These are phyloP conservation scores for Scaptomyza polygonia DNA, from an alignment of 2,888 invertebrate species.

Conservation along the genomic window DNA sequence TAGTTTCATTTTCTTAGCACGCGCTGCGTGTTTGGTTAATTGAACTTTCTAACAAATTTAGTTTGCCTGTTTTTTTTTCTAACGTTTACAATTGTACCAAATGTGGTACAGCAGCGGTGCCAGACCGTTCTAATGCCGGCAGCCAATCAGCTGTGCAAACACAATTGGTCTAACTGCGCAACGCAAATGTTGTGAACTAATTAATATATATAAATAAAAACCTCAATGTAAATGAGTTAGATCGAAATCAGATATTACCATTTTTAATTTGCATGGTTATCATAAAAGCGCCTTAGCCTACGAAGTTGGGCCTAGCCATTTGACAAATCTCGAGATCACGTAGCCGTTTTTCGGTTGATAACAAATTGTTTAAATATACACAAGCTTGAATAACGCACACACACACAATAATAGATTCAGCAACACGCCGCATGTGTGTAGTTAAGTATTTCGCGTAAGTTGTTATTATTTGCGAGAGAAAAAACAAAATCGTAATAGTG, in stretches of 20 bases:
- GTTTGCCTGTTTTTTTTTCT: not conserved
- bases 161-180: not conserved
- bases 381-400: not conserved
- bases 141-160: slow-evolving; percentile 23
- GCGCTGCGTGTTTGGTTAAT: not conserved
- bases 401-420: not conserved
- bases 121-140: not conserved
- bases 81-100: not conserved
- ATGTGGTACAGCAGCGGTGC: slow-evolving; percentile 10
- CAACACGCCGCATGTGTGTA: too few relatives aligned
- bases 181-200: not conserved
- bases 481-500: not conserved
- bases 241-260: slow-evolving; percentile 13
- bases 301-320: not conserved
- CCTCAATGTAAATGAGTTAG: not conserved
- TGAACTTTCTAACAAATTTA: not conserved
- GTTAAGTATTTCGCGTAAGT: not conserved
- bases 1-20: too few relatives aligned
- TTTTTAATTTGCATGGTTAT: slow-evolving; percentile 32
- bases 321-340: not conserved
- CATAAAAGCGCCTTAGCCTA: not conserved
- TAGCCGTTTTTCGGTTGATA: slow-evolving; percentile 22
- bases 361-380: slow-evolving; percentile 34
- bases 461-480: not conserved
- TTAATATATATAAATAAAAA: slow-evolving; percentile 12